Conservation (phyloP, 2,797 vertebrate genomes). For the Diglossa cyanea region DNA sequence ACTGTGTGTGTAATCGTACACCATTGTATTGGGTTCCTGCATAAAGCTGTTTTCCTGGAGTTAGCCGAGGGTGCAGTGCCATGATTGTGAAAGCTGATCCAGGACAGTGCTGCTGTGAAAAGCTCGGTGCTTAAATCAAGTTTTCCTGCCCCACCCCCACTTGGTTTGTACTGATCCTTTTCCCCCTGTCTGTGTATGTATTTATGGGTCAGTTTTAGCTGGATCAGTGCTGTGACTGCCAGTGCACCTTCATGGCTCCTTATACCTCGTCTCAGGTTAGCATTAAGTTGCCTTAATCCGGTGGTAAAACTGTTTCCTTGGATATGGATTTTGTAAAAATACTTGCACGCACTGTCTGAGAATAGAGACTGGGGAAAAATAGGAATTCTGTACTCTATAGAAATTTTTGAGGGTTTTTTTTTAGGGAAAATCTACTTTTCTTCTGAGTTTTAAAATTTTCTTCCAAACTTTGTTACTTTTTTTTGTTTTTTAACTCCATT, state of each 20-base stretch:
- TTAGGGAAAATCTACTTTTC: not conserved
- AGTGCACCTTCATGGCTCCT: not conserved
- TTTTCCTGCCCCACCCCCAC: not conserved
- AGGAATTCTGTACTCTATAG: not conserved
- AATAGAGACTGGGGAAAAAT: not conserved
- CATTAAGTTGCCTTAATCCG: not conserved
- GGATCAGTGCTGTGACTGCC: not conserved
- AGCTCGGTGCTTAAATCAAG: not conserved
- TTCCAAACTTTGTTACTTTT: not conserved
- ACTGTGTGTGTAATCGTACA: not conserved
- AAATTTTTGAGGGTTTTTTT: not conserved
- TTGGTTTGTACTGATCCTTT: not conserved
- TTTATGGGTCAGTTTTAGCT: not conserved
- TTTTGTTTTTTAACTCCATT: not conserved
- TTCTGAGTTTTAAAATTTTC: not conserved
- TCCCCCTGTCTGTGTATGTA: not conserved
- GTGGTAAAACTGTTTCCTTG: not conserved
- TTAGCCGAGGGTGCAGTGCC: not conserved
- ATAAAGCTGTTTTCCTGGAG: not conserved
- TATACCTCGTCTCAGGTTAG: not conserved
- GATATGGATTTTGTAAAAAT: not conserved
- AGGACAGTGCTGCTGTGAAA: not conserved
- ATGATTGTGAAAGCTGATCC: not conserved
- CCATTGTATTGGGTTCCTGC: slow-evolving; percentile 10
- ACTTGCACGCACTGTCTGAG: fast-evolving